Evolutionary conservation across 2,888 invertebrate species (phyloP).

Genomic region (Teinopalpus imperialis): DNA sequence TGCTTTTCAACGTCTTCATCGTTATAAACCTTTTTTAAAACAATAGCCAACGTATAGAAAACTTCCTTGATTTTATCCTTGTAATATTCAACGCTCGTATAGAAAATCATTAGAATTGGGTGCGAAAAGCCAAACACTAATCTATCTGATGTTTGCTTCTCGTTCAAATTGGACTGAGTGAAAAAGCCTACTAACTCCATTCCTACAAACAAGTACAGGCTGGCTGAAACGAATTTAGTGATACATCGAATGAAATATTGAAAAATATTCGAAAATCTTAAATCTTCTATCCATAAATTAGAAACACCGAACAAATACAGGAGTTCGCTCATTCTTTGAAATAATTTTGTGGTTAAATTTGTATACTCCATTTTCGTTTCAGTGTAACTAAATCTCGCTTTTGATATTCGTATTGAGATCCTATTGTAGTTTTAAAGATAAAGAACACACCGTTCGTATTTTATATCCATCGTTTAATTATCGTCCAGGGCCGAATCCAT

Average conservation of each 20-base stretch:
- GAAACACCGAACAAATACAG: conserved; percentile 34
- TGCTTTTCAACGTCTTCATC: conserved; percentile 44
- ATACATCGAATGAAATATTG: conserved; percentile 25
- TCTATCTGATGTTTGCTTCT: conserved; percentile 38
- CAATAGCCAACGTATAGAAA: conserved; percentile 36
- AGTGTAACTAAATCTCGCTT: too few relatives aligned
- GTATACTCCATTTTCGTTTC: background rate
- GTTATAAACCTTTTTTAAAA: conserved; percentile 43
- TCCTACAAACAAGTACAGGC: conserved; percentile 34
- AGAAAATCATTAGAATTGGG: conserved; percentile 37
- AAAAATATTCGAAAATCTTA: conserved; percentile 32
- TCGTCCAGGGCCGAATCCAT: too few relatives aligned
- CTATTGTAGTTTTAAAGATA: too few relatives aligned
- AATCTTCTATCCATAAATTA: conserved; percentile 44
- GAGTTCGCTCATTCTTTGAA: conserved; percentile 22
- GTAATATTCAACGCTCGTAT: conserved; percentile 33
- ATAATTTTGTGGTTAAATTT: conserved; percentile 25
- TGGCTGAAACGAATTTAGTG: conserved; percentile 28
- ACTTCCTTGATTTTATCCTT: conserved; percentile 34
- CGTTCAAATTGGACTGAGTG: conserved; percentile 36
- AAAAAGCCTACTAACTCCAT: conserved; percentile 39
- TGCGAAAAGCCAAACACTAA: conserved; percentile 41
- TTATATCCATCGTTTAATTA: too few relatives aligned
- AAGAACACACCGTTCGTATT: too few relatives aligned
- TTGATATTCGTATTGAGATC: too few relatives aligned